Evolutionary conservation across 2,888 invertebrate species (phyloP), one percentile per base, ranked within the genome.

Genomic region (Liposcelis brunnea): DNA sequence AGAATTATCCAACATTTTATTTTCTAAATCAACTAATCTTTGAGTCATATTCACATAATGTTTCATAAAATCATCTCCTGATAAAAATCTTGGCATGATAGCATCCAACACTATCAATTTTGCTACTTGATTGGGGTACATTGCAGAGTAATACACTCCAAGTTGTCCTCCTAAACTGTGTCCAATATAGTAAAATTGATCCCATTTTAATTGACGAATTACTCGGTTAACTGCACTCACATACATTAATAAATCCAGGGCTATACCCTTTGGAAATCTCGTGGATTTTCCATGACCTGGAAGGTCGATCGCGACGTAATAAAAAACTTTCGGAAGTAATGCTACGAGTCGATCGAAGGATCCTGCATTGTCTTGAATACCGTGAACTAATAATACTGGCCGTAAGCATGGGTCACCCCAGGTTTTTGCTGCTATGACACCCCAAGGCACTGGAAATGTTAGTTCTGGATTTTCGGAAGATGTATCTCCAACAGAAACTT

Each of bases 211-310:
- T 48, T 60, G 52, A n/a, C 60, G 55, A 1, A 61, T 50, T 5
- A 64, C 55, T 47, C 59, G 51, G 45, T 55, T 54, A 2, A 62
- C 21, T 2, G 55, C 43, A 2, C 55, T 43, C 0, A 58, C 50
- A 40, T 55, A 58, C 44, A 58, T 56, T 42, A 57, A 49, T 43
- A 60, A 52, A 35, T 61, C 54, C 37, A 62, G 56, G n/a, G 57
- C 55, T 34, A 58, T 46, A 6, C 66, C 65, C 8, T 51, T 14
- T 2, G 60, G 59, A 35, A 58, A 57, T 48, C 61, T 63, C 2
- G 62, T 61, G n/a, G 64, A 65, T 8, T 54, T 49, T 7, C 67
- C 67, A 53, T 65, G 65, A 6, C 66, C 65, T 2, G 65, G 63
- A 8, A 62, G 51, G 48, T 67, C 66, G 14, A 65, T 53, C 2